Conservation (phyloP, 2,888 invertebrate species). For the Diabrotica balteata region DNA sequence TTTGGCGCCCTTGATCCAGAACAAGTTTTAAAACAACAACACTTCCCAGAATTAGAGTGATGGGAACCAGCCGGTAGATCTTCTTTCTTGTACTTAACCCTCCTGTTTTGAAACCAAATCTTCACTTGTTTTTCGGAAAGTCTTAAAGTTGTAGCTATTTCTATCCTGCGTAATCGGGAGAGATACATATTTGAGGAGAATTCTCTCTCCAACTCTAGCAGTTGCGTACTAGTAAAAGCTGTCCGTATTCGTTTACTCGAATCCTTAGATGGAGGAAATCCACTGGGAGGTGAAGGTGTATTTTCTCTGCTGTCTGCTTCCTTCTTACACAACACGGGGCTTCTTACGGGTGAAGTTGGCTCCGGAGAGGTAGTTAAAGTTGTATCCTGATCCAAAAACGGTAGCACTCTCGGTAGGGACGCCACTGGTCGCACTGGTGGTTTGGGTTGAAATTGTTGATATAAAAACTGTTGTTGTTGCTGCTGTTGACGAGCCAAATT, state of each 20-base stretch:
- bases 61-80: constrained; percentile 64
- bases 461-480: constrained; percentile 50
- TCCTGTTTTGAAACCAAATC: constrained; percentile 93
- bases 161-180: constrained; percentile 86
- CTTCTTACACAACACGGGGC: constrained; percentile 41
- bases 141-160: constrained; percentile 88
- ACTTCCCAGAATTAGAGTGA: constrained; percentile 52
- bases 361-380: constrained; percentile 12
- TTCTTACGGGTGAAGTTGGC: constrained; percentile 26
- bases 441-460: constrained; percentile 46
- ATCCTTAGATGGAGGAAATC: constrained; percentile 62
- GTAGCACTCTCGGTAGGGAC: constrained; percentile 46
- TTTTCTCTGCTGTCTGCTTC: constrained; percentile 62
- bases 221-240: constrained; percentile 90
- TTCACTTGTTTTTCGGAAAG: constrained; percentile 95
- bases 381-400: constrained; percentile 7
- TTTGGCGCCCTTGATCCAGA: constrained; percentile 47
- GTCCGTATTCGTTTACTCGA: constrained; percentile 90
- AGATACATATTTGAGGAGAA: constrained; percentile 91
- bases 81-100: constrained; percentile 93
- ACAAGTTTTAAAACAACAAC: constrained; percentile 64
- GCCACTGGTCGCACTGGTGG: constrained; percentile 49
- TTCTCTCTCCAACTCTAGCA: constrained; percentile 87
- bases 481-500: constrained; percentile 67
- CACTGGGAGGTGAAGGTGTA: constrained; percentile 65